Percentiles rank a stretch among this genome's conserved stretches.
Evolutionary conservation across 2,888 invertebrate species (phyloP).

Genomic region (Agrochola macilenta): DNA sequence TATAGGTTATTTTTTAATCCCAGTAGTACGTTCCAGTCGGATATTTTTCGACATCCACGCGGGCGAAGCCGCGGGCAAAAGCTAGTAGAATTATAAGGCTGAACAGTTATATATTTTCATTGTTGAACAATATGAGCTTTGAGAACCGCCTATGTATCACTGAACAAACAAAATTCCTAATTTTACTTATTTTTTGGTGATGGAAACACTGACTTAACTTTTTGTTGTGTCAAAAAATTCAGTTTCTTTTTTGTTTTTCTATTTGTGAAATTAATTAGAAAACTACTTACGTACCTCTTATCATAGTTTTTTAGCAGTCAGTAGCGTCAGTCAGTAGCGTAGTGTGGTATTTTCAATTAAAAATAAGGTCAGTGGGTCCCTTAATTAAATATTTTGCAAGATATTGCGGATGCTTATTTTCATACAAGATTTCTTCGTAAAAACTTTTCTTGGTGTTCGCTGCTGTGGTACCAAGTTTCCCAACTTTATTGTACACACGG

Average conservation of each 20-base stretch:
- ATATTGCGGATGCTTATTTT: not conserved
- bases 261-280: too few species aligned
- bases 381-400: not conserved
- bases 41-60: too few species aligned
- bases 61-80: too few species aligned
- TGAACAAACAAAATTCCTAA: not conserved
- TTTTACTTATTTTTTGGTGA: slow-evolving; percentile 18
- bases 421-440: not conserved
- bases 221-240: not conserved
- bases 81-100: too few species aligned
- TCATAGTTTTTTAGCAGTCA: not conserved
- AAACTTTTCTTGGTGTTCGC: not conserved
- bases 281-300: too few species aligned
- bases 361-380: not conserved
- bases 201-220: slow-evolving; percentile 8
- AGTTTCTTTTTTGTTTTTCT: too few species aligned
- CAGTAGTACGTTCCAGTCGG: too few species aligned
- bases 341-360: not conserved
- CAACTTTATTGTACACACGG: not conserved
- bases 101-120: too few species aligned
- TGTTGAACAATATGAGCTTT: too few species aligned
- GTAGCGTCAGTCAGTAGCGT: too few species aligned
- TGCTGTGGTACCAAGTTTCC: not conserved
- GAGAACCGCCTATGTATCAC: not conserved
- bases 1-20: too few species aligned